Percentiles rank a stretch among this genome's conserved stretches.
phyloP scores from a whole-genome alignment of 2,888 invertebrate genomes.

The Acanthopleura granulata region DNA sequence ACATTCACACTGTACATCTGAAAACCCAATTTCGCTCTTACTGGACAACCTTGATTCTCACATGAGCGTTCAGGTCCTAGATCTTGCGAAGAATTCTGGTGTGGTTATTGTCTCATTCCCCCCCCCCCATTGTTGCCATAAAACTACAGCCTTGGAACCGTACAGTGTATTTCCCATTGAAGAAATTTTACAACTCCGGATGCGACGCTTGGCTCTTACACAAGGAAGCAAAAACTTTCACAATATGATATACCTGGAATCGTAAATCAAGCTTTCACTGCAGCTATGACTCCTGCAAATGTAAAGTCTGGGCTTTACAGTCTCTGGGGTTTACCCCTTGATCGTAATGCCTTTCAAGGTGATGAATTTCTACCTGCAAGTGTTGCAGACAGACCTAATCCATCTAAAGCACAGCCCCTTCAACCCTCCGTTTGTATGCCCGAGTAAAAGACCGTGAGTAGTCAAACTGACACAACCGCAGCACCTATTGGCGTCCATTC shows the following conservation, averaged over 20 bases:
- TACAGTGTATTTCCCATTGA: conserved; percentile 65
- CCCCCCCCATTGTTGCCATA: conserved; percentile 64
- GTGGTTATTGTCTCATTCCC: conserved; percentile 66
- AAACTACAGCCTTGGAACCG: conserved; percentile 70
- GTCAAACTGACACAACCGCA: no score
- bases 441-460: no score
- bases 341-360: not conserved
- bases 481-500: no score
- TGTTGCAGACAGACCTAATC: not conserved
- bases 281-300: not conserved
- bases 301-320: not conserved
- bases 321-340: no score
- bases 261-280: not conserved
- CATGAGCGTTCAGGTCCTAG: conserved; percentile 42
- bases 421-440: no score
- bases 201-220: conserved; percentile 53
- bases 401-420: not conserved
- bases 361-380: conserved; percentile 5
- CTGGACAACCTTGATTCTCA: conserved; percentile 60
- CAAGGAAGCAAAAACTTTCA: conserved; percentile 66
- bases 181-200: conserved; percentile 52
- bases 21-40: conserved; percentile 47
- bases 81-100: conserved; percentile 61
- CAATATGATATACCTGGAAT: conserved; percentile 49
- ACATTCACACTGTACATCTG: conserved; percentile 44